phyloP scores from a whole-genome alignment of 2,113 vertebrate genomes.

The Eleginops maclovinus region DNA sequence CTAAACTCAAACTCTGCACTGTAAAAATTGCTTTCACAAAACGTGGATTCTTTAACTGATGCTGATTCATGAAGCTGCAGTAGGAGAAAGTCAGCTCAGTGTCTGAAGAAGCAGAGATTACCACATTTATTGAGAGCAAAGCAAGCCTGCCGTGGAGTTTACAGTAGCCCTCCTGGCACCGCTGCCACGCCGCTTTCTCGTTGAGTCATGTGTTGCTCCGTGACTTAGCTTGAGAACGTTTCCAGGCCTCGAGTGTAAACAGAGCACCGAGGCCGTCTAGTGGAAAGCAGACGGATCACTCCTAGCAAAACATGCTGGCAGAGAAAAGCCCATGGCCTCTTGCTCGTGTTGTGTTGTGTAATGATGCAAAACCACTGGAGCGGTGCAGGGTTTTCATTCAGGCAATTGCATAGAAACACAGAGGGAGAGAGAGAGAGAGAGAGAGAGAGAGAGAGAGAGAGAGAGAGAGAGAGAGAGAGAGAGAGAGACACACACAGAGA shows the following conservation, averaged over 20 bases:
- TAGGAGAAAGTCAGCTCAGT: constrained; percentile 25
- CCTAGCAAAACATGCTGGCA: constrained; percentile 48
- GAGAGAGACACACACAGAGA: background rate
- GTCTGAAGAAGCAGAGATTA: constrained; percentile 21
- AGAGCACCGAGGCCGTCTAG: constrained; percentile 23
- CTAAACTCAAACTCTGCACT: constrained; percentile 43
- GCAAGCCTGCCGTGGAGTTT: constrained; percentile 19
- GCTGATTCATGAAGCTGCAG: constrained; percentile 25
- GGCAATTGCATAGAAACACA: constrained; percentile 36
- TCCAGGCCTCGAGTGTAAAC: constrained; percentile 45
- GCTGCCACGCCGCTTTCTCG: constrained; percentile 20
- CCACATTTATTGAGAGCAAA: constrained; percentile 32
- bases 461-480: constrained; percentile 2
- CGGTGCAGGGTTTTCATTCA: constrained; percentile 46
- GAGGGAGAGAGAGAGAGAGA: constrained; percentile 7
- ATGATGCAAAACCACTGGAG: constrained; percentile 61
- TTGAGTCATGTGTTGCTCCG: constrained; percentile 42
- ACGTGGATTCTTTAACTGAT: constrained; percentile 38
- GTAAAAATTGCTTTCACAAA: constrained; percentile 56
- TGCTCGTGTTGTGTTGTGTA: constrained; percentile 50
- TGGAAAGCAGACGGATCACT: constrained; percentile 41
- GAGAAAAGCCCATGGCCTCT: constrained; percentile 21
- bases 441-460: constrained; percentile 3
- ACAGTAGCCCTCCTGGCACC: constrained; percentile 43
- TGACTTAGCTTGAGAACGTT: constrained; percentile 38